Evolutionary conservation across 2,113 vertebrate species (phyloP).

Genomic region (Corythornis cristatus): DNA sequence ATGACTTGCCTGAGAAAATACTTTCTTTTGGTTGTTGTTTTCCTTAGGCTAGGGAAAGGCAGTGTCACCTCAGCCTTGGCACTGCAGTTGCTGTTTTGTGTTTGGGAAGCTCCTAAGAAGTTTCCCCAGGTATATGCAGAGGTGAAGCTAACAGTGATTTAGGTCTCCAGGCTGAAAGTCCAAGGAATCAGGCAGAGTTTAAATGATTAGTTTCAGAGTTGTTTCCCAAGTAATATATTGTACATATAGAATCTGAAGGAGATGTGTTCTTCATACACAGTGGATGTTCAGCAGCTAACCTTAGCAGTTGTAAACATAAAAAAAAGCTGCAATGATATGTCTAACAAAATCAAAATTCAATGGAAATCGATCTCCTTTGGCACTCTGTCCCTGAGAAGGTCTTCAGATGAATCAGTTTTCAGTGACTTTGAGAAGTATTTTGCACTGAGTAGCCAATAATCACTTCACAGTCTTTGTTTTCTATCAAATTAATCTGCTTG

Average conservation of each 20-base stretch:
- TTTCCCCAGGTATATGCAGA: background rate
- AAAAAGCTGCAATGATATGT: background rate
- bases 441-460: background rate
- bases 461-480: background rate
- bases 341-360: background rate
- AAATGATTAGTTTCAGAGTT: background rate
- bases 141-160: background rate
- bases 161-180: background rate
- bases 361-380: background rate
- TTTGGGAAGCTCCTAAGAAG: conserved; percentile 8
- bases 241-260: background rate
- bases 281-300: background rate
- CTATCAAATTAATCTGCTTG: background rate
- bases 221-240: fast-evolving
- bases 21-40: background rate
- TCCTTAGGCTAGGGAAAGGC: background rate
- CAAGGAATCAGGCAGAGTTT: background rate
- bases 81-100: background rate
- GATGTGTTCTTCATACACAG: background rate
- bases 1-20: background rate
- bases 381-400: background rate
- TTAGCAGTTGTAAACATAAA: too few species aligned
- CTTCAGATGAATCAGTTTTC: fast-evolving
- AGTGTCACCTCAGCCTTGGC: background rate
- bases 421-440: background rate